Evolutionary conservation across 2,797 vertebrate genomes (phyloP).

Genomic region (Sebastes hopkinsi): DNA sequence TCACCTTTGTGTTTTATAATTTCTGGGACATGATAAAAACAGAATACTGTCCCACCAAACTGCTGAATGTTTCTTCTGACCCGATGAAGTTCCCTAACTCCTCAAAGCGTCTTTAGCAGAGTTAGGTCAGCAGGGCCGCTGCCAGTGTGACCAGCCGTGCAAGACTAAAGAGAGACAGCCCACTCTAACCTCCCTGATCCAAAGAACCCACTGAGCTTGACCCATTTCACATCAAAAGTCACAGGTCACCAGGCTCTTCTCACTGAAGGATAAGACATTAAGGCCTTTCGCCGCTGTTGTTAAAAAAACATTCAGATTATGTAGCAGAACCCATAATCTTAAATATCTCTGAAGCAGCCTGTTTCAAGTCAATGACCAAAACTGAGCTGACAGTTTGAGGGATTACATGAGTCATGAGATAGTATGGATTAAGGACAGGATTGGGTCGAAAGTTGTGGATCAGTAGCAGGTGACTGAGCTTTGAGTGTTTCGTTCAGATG

Average conservation of each 20-base stretch:
- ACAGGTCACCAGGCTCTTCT: slow-evolving; percentile 55
- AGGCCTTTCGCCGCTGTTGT: slow-evolving; percentile 11
- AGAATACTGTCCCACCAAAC: neutral
- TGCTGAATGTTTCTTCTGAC: neutral
- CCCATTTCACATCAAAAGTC: slow-evolving; percentile 65
- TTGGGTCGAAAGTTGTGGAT: slow-evolving; percentile 39
- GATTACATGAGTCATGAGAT: slow-evolving; percentile 79
- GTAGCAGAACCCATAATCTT: slow-evolving; percentile 33
- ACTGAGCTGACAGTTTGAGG: slow-evolving; percentile 58
- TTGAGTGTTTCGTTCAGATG: slow-evolving; percentile 15
- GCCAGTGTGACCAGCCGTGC: slow-evolving; percentile 49
- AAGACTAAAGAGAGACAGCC: slow-evolving; percentile 52
- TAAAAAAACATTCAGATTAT: slow-evolving; percentile 48
- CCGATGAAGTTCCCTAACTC: neutral
- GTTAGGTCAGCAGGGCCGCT: slow-evolving; percentile 44
- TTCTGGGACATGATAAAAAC: neutral
- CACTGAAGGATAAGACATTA: slow-evolving; percentile 36
- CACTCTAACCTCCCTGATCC: slow-evolving; percentile 45
- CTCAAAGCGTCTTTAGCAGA: slow-evolving; percentile 10
- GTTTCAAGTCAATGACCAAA: slow-evolving; percentile 49
- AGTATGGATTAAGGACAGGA: slow-evolving; percentile 61
- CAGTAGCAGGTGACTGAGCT: slow-evolving; percentile 41
- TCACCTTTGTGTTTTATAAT: neutral
- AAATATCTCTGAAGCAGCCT: slow-evolving; percentile 46
- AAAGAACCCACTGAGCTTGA: slow-evolving; percentile 51